A percentile compares a stretch with the other conserved stretches of the same genome.
Conservation (phyloP, 2,797 vertebrate genomes). For the Trichosurus vulpecula region DNA sequence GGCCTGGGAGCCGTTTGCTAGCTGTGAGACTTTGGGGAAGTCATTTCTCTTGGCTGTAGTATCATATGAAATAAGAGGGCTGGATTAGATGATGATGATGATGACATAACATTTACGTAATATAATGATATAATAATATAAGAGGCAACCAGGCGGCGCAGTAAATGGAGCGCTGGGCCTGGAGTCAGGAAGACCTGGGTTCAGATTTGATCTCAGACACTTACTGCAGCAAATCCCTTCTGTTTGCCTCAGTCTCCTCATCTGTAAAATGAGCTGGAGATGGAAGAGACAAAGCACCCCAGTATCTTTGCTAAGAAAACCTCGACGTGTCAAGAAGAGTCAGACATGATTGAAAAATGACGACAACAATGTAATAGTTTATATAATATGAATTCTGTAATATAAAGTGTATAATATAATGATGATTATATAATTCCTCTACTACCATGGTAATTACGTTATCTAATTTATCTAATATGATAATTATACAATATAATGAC, state of each 20-base stretch:
- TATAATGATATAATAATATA: neutral
- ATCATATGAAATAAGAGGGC: neutral
- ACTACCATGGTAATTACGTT: no score
- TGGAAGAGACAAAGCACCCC: no score
- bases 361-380: neutral
- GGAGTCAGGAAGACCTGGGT: neutral
- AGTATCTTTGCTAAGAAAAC: neutral
- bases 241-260: no score
- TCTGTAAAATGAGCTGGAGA: no score
- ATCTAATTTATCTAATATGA: neutral
- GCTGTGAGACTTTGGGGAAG: neutral
- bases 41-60: neutral
- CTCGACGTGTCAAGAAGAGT: no score
- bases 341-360: no score
- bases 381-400: neutral
- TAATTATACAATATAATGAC: neutral
- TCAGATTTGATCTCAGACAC: neutral
- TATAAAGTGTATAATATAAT: no score
- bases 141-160: neutral
- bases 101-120: neutral
- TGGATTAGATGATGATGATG: neutral
- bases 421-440: no score
- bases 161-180: neutral
- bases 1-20: neutral
- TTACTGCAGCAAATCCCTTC: neutral